Evolutionary conservation across 2,797 vertebrate genomes (phyloP), one percentile per base, ranked within the genome.

Genomic region (Lagodon rhomboides): DNA sequence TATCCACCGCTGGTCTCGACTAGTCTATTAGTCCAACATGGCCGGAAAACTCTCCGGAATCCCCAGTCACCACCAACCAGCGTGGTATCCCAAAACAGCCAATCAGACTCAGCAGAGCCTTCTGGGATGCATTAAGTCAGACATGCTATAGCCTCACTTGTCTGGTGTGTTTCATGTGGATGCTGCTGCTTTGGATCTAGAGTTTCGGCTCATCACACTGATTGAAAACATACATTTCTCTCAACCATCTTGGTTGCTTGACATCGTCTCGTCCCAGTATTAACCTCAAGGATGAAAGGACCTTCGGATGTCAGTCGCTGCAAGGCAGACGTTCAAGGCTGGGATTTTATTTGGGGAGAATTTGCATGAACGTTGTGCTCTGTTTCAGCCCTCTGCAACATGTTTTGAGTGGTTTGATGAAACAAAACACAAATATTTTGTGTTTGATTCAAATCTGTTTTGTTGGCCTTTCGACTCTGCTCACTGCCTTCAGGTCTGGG

Each of bases 91-190:
- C 80, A 43, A 51, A 87, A 68, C 79, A 84, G 71, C 84, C 85
- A 80, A 70, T 86, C 82, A 51, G 71, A 61, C 38, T 11, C 44
- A 59, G 67, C 76, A 50, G 43, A 77, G 71, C 70, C 77, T 85
- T 88, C 93, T 93, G 93, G 84, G 79, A 90, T 84, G 67, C 80
- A 93, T 94, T 94, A 92, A 82, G 81, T 47, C 85, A 63, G 87
- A 83, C 75, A 82, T 83, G 79, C 82, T 69, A 43, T 63, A 56
- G 60, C 80, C 83, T 83, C 76, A n/a, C 53, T 27, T 27, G 34
- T 80, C 87, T 85, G 78, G 27, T 80, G 74, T 88, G 27, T 85
- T 91, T 89, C 79, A 88, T 89, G 79, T 88, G 84, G 82, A 77
- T 9, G 16, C 54, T 73, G 74, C 59, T 79, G 87, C 85, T 89